These are phyloP conservation scores for Scaeva pyrastri DNA, from an alignment of 2,888 invertebrate species.

Conservation along the genomic window DNA sequence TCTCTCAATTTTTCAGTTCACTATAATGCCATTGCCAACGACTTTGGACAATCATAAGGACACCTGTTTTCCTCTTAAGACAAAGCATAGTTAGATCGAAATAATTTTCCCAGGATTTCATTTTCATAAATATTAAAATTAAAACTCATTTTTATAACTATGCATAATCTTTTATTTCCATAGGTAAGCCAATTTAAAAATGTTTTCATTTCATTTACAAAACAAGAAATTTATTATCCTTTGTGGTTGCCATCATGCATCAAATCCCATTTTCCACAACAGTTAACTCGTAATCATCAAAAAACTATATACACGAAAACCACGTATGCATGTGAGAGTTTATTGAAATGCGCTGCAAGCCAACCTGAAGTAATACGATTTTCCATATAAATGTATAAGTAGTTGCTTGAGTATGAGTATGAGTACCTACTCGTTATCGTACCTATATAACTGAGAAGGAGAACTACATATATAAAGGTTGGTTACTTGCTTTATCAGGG, in stretches of 20 bases:
- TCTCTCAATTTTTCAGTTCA: too few species aligned
- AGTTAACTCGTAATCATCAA: conserved; percentile 35
- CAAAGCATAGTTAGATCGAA: too few species aligned
- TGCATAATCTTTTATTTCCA: too few species aligned
- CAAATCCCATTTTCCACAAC: conserved; percentile 26
- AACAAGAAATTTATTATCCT: not conserved
- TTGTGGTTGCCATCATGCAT: not conserved
- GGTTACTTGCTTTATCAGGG: not conserved
- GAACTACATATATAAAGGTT: conserved; percentile 12
- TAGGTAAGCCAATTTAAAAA: conserved; percentile 6
- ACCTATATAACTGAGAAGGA: not conserved
- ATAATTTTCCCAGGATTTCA: too few species aligned
- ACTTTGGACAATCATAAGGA: too few species aligned
- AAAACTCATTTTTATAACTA: too few species aligned
- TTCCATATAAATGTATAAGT: not conserved
- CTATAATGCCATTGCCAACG: too few species aligned
- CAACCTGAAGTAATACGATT: conserved; percentile 61
- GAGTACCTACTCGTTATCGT: too few species aligned
- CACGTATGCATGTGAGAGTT: conserved; percentile 1
- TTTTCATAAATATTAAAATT: too few species aligned
- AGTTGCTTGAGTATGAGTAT: too few species aligned
- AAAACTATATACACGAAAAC: not conserved
- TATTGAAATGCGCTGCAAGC: conserved; percentile 47
- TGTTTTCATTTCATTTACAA: conserved; percentile 25
- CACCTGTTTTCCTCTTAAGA: too few species aligned